Conservation (phyloP, 2,113 vertebrate species). For the Delphinapterus leucas region DNA sequence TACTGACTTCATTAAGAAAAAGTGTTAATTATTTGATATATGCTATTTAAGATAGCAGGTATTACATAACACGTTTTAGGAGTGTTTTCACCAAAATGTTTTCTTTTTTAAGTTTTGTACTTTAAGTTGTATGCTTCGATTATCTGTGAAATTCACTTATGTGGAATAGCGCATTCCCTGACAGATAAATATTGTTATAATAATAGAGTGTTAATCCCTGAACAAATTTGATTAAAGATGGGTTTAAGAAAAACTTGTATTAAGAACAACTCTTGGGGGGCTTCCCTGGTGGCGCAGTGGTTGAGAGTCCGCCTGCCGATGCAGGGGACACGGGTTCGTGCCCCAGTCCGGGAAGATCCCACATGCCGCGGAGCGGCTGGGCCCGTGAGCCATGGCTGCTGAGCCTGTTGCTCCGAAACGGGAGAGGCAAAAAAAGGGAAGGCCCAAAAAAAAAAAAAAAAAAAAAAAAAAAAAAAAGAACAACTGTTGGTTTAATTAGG, state of each 20-base stretch:
- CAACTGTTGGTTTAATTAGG: conserved; percentile 46
- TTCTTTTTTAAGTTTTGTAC: not conserved
- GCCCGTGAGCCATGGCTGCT: too few species aligned
- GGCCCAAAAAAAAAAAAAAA: too few species aligned
- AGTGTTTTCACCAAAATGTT: conserved; percentile 45
- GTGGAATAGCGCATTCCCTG: not conserved
- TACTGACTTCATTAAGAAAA: conserved; percentile 26
- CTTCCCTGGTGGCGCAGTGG: too few species aligned
- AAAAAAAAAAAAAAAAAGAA: not conserved
- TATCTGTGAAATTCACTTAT: conserved; percentile 6
- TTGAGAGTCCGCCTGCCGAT: too few species aligned
- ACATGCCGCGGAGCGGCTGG: too few species aligned
- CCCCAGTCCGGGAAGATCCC: too few species aligned
- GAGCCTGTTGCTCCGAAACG: too few species aligned
- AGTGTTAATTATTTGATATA: conserved; percentile 36
- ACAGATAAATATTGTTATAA: not conserved
- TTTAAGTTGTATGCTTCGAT: not conserved
- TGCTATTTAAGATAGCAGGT: conserved; percentile 24
- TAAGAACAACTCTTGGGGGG: not conserved
- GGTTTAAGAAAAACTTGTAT: not conserved
- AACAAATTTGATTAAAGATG: conserved; percentile 49
- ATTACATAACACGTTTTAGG: not conserved
- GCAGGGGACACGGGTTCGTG: too few species aligned
- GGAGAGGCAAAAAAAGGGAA: too few species aligned
- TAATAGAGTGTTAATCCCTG: not conserved